Evolutionary conservation across 2,113 vertebrate genomes (phyloP).

Genomic region (Perccottus glenii): DNA sequence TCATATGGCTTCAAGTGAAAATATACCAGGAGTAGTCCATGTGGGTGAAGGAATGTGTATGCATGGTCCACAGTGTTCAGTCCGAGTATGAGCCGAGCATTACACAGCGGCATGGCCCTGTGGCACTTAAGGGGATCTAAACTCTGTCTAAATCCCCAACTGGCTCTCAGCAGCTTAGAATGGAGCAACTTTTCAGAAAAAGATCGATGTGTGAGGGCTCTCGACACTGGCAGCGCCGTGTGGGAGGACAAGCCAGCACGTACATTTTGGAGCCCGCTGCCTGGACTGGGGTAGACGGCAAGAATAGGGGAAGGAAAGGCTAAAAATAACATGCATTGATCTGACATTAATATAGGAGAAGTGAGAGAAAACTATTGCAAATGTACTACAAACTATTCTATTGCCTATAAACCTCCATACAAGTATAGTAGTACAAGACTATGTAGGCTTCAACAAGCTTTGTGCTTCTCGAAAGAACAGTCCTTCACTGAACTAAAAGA

Average conservation of each 20-base stretch:
- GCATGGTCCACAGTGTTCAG: conserved; percentile 17
- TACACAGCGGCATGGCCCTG: conserved; percentile 22
- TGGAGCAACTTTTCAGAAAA: conserved; percentile 34
- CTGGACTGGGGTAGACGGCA: neutral
- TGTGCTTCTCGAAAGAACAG: too few species aligned
- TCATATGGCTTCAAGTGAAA: neutral
- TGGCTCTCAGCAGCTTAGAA: conserved; percentile 20
- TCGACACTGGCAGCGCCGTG: conserved; percentile 16
- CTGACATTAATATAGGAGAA: conserved; percentile 10
- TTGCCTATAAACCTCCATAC: too few species aligned
- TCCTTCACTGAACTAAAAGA: too few species aligned
- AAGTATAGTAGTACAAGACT: too few species aligned
- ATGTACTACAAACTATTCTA: too few species aligned
- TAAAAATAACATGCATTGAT: conserved; percentile 50
- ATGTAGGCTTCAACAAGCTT: too few species aligned
- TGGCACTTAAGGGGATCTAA: conserved; percentile 15
- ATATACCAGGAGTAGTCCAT: neutral
- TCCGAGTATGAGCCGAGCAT: neutral
- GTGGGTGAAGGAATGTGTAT: neutral
- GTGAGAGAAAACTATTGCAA: neutral
- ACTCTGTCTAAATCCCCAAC: conserved; percentile 15
- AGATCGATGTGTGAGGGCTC: conserved; percentile 40
- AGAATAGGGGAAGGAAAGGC: neutral
- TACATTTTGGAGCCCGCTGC: neutral
- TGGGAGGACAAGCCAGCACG: conserved; percentile 17